Evolutionary conservation across 2,888 invertebrate genomes (phyloP).

Genomic region (Dynastes grantii): DNA sequence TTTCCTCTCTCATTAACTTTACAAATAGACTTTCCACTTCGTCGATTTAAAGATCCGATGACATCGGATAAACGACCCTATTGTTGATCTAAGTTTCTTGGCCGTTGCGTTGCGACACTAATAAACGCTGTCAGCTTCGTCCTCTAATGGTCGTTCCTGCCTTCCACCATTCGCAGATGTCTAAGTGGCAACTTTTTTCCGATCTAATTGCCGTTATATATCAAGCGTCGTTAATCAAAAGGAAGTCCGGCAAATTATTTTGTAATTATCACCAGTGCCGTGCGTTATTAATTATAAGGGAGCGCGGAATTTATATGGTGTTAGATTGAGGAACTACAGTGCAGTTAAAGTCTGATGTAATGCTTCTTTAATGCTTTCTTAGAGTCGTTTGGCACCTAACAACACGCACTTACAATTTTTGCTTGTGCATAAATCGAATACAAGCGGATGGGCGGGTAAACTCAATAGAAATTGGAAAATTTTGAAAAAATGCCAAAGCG

Average conservation of each 20-base stretch:
- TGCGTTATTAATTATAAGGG: slow-evolving; percentile 2
- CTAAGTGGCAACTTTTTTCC: slow-evolving; percentile 20
- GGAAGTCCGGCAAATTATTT: slow-evolving; percentile 22
- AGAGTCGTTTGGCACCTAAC: too few species aligned
- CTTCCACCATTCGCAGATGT: neutral
- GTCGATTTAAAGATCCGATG: slow-evolving; percentile 1
- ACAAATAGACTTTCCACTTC: slow-evolving; percentile 8
- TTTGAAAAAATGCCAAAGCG: too few species aligned
- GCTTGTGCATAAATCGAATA: too few species aligned
- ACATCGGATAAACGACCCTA: slow-evolving; percentile 10
- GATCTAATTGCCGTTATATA: slow-evolving; percentile 22
- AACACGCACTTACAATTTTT: too few species aligned
- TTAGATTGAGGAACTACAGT: too few species aligned
- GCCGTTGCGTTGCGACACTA: neutral
- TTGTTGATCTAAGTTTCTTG: slow-evolving; percentile 28
- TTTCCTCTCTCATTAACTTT: slow-evolving; percentile 7
- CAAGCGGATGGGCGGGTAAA: too few species aligned
- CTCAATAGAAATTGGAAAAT: too few species aligned
- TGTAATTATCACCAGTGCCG: slow-evolving; percentile 11
- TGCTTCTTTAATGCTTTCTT: too few species aligned
- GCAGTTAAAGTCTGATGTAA: too few species aligned
- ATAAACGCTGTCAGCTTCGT: slow-evolving; percentile 20
- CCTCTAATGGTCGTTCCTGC: slow-evolving; percentile 7
- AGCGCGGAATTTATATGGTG: too few species aligned
- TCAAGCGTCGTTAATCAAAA: slow-evolving; percentile 1